Base-by-base conservation (phyloP, 2,113 vertebrate genomes). In the Corvus hawaiiensis region DNA sequence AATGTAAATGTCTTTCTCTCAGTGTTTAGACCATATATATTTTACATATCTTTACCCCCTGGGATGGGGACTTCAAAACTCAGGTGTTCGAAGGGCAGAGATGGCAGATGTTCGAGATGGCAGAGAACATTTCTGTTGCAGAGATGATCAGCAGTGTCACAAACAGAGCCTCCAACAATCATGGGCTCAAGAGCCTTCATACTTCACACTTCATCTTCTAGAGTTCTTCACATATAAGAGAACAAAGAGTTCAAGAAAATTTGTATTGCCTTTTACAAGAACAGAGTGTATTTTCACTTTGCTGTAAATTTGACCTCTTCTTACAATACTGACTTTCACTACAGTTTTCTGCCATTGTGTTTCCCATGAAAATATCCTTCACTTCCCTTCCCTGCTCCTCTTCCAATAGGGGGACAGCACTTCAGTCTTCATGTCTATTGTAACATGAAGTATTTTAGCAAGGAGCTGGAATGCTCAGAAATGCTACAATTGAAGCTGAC, bases 191-290 rank as follows among this genome's bases (percentile, higher is more conserved):
- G 5, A 75, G 2, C 12, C 22, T 58, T 73, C 44, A 12, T 39
- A 33, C 5, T 43, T 84, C 23, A 35, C 37, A 41, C 0, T 17
- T 51, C 8, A 10, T 73, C 41, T 80, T 28, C 13, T 33, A 66
- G 6, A 66, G 4, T 28, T 64, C 11, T 80, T 67, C 23, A 51
- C 6, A 49, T 43, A 33, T 33, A 52, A 56, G 6, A 80, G 13
- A 67, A 19, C 2, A 69, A 64, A 58, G 2, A 16, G 3, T 21
- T 66, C 11, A 69, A 74, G 52, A 51, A 46, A 71, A 46, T n/a
- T n/a, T 35, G 0, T 46, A 9, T 26, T 1, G 1, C 2, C 21
- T 61, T 76, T 56, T 56, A 39, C 1, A 2, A 27, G 14, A 58
- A 26, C 2, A 56, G 8, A 28, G 3, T 6, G 10, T 19, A 39